Evolutionary conservation across 1,140 invertebrate genomes (phyloP).

Genomic region (Ruditapes philippinarum): DNA sequence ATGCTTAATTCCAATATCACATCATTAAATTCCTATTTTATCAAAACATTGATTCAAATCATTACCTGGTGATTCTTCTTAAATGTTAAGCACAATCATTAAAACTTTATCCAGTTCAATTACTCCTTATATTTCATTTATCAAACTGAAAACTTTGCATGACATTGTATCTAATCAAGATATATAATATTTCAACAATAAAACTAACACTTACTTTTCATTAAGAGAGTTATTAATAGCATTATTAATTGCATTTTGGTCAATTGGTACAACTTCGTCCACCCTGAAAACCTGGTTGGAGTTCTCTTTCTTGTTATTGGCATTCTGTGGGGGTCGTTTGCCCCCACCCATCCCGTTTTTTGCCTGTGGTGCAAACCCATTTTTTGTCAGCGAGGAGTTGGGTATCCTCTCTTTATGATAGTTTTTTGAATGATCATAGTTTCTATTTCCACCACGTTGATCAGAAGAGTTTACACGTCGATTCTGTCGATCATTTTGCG

Average conservation of each 20-base stretch:
- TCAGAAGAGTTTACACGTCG: constrained; percentile 71
- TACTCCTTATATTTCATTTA: too few relatives aligned
- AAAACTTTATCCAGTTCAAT: too few relatives aligned
- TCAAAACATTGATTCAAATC: too few relatives aligned
- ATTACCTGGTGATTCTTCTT: too few relatives aligned
- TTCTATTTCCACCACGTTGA: constrained; percentile 64
- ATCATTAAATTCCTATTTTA: too few relatives aligned
- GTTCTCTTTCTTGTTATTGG: constrained; percentile 82
- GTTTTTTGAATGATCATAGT: constrained; percentile 73
- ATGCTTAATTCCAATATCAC: too few relatives aligned
- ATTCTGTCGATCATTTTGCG: constrained; percentile 83
- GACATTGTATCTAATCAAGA: too few relatives aligned
- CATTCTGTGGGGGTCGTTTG: constrained; percentile 78
- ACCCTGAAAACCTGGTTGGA: constrained; percentile 88
- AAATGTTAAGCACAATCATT: too few relatives aligned
- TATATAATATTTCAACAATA: background rate
- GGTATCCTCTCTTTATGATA: constrained; percentile 66
- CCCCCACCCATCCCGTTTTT: constrained; percentile 83
- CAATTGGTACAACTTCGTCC: constrained; percentile 89
- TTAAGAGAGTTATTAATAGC: constrained; percentile 88
- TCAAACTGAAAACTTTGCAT: too few relatives aligned
- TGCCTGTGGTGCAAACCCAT: constrained; percentile 69
- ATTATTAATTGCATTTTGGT: constrained; percentile 89
- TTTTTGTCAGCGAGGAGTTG: constrained; percentile 69
- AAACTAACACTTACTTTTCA: constrained; percentile 74